Base-by-base conservation (phyloP, 2,797 vertebrate species). In the Mus spretus region DNA sequence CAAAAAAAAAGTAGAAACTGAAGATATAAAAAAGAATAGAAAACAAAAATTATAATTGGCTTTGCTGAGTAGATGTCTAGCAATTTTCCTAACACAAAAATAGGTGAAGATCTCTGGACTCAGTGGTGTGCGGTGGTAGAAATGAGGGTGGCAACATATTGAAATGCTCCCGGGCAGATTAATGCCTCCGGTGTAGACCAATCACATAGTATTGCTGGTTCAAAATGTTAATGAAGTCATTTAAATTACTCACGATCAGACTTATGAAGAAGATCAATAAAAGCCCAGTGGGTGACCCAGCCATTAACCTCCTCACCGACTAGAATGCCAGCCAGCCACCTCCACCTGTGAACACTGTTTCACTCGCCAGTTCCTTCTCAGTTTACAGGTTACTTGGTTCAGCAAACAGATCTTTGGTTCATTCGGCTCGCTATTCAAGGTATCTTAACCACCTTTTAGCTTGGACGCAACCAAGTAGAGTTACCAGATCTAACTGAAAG, bases 1-100 rank as follows among this genome's bases (percentile, higher is more conserved):
- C 74, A 75, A 75, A 75, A 87, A 87, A 93, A 93, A 89, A 72
- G 13, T 20, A 78, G 15, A 93, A 92, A 81, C 4, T 24, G 4
- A 12, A 20, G 22, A 13, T 53, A 90, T 13, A 63, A 6, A 84
- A 83, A 80, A 63, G 74, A 82, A 10, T 24, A 74, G 50, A 44
- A 34, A 75, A 53, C 0, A 59, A 19, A 84, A 84, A 20, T 15
- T 14, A 22, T 44, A 55, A 44, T n/a, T 31, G 7, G 0, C 24
- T 93, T 50, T 53, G 15, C 28, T 17, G 0, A 8, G 19, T 1
- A 20, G 26, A 28, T 37, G 74, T 47, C 34, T 20, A 77, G 8
- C 1, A 28, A 13, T 61, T 72, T 90, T 74, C 53, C 50, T 17
- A 63, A 37, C 22, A n/a, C 10, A 78, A 26, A 79, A 24, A 55